Conservation (phyloP, 92 coral and sea anemone species). For the Chrysogorgia sp. region DNA sequence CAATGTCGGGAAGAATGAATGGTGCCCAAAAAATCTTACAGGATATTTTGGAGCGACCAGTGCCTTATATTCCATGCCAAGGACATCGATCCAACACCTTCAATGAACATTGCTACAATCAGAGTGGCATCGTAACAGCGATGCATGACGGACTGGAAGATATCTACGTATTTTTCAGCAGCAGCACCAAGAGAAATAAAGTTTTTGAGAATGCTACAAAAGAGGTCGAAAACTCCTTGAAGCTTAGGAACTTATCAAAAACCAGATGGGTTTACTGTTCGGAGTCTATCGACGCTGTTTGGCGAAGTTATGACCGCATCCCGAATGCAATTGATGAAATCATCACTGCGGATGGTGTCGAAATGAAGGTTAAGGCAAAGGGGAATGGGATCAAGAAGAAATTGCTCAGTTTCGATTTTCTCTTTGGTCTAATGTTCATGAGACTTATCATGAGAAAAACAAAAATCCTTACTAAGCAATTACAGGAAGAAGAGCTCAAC, state of each 20-base stretch:
- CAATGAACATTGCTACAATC: neutral
- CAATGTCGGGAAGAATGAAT: conserved; percentile 27
- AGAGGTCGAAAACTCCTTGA: neutral
- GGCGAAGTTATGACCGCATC: neutral
- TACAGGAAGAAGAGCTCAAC: conserved; percentile 8
- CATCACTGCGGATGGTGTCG: neutral
- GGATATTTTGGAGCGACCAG: neutral
- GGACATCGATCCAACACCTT: neutral
- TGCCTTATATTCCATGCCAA: conserved; percentile 13
- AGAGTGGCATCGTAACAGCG: neutral
- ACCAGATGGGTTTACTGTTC: neutral
- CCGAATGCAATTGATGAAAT: neutral
- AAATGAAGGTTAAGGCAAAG: neutral
- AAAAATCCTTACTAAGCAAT: neutral
- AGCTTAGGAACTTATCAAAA: neutral
- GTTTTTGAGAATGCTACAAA: too few species aligned
- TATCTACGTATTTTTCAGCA: neutral
- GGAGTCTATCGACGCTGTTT: neutral
- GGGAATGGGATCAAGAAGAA: neutral
- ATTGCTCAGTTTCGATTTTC: conserved; percentile 9
- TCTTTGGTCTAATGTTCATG: conserved; percentile 7
- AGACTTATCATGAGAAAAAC: conserved; percentile 12
- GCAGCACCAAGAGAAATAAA: neutral
- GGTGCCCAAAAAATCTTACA: conserved; percentile 33
- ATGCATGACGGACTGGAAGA: neutral